A percentile compares a stretch with the other conserved stretches of the same genome.
Conservation (phyloP, 2,113 vertebrate species). For the Pitta sordida region DNA sequence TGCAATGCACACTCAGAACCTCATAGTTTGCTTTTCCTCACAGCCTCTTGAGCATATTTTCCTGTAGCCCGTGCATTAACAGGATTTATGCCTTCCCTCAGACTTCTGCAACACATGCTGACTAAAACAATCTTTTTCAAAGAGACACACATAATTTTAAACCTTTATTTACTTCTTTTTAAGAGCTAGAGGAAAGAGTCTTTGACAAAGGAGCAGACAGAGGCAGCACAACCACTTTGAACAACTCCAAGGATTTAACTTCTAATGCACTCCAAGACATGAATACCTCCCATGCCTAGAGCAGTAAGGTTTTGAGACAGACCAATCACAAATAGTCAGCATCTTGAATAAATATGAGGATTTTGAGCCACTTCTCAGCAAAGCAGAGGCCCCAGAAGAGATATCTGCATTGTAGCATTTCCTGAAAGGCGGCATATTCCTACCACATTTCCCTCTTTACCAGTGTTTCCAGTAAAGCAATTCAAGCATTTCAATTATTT, state of each 20-base stretch:
- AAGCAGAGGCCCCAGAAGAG: background rate
- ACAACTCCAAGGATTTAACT: background rate
- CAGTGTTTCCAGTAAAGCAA: background rate
- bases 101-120: background rate
- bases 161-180: background rate
- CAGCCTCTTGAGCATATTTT: background rate
- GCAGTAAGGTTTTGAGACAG: conserved; percentile 14
- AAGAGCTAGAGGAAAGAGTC: background rate
- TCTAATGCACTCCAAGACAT: background rate
- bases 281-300: conserved; percentile 2
- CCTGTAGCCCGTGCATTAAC: background rate
- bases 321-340: background rate
- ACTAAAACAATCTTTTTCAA: background rate
- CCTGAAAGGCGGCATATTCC: background rate
- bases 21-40: background rate
- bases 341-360: background rate
- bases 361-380: background rate
- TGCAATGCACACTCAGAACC: background rate
- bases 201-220: background rate
- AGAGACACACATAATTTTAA: background rate
- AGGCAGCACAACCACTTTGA: background rate
- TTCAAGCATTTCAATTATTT: background rate
- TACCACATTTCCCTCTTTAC: background rate
- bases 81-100: background rate
- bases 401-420: background rate